These are phyloP conservation scores for Dysidea cf. avara DNA, from an alignment of 37 sponge, comb jelly and placozoan genomes.

Conservation along the genomic window DNA sequence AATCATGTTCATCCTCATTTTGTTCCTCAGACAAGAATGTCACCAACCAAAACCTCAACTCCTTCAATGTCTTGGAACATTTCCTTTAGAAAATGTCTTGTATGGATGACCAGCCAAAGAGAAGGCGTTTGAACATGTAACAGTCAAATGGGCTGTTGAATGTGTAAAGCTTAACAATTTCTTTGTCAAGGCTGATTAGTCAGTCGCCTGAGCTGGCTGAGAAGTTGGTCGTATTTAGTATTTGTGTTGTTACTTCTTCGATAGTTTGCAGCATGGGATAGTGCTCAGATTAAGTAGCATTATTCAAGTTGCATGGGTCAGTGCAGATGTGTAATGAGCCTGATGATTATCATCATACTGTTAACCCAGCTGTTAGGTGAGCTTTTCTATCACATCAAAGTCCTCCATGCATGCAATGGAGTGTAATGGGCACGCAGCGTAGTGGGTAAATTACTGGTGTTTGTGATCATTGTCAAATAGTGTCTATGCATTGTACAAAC, in stretches of 20 bases:
- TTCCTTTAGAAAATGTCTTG: constrained; percentile 32
- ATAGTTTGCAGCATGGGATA: constrained; percentile 43
- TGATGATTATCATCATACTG: too few species aligned
- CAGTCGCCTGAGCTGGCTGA: constrained; percentile 47
- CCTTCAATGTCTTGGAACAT: too few species aligned
- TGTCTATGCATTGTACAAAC: too few species aligned
- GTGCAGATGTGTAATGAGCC: constrained; percentile 47
- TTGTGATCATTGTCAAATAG: too few species aligned
- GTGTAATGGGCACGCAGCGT: too few species aligned
- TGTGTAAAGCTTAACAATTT: constrained; percentile 27
- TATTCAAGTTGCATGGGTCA: constrained; percentile 46
- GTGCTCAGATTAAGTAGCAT: constrained; percentile 35
- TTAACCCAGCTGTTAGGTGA: too few species aligned
- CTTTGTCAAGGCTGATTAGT: constrained; percentile 30
- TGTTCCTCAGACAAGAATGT: too few species aligned
- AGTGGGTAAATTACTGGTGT: too few species aligned
- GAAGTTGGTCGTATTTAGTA: constrained; percentile 34
- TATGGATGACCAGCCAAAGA: constrained; percentile 22
- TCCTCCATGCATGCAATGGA: too few species aligned
- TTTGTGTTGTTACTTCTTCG: constrained; percentile 36
- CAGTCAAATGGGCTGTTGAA: constrained; percentile 60
- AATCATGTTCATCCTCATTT: too few species aligned
- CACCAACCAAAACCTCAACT: too few species aligned
- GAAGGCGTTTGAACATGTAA: constrained; percentile 41
- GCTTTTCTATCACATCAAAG: too few species aligned